These are phyloP conservation scores for Elaphurus davidianus DNA, from an alignment of 2,113 vertebrate species.

Conservation along the genomic window DNA sequence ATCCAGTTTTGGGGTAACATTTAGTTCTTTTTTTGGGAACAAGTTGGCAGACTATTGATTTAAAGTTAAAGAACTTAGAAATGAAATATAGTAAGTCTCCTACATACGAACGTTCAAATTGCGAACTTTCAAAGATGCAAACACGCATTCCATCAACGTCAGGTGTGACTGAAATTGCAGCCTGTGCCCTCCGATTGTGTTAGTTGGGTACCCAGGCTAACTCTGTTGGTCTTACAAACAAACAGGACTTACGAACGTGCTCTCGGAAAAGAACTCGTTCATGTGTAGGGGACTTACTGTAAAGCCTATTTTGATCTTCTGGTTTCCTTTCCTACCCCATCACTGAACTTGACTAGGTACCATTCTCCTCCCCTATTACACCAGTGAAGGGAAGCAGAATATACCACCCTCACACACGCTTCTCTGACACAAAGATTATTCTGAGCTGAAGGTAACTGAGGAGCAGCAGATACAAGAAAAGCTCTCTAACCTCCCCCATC, in stretches of 20 bases:
- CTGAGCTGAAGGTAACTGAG: background rate
- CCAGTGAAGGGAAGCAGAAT: background rate
- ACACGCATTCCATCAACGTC: background rate
- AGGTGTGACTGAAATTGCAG: background rate
- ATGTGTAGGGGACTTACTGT: background rate
- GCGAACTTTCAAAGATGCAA: background rate
- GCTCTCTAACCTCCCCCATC: background rate
- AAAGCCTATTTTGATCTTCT: background rate
- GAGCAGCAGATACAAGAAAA: background rate
- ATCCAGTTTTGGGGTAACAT: background rate
- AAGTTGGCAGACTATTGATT: background rate
- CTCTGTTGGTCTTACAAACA: background rate
- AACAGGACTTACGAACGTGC: accelerated
- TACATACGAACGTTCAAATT: background rate
- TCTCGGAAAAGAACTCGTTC: background rate
- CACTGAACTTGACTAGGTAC: background rate
- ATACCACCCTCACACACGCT: background rate
- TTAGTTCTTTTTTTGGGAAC: background rate
- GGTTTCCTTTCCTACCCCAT: background rate
- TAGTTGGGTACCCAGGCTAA: background rate
- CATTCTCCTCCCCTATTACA: background rate
- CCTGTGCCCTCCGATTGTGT: background rate
- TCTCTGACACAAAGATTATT: background rate
- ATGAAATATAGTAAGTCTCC: background rate
- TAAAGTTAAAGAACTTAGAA: background rate